phyloP scores from a whole-genome alignment of 1,140 invertebrate species.

The Lanistes nyassanus region DNA sequence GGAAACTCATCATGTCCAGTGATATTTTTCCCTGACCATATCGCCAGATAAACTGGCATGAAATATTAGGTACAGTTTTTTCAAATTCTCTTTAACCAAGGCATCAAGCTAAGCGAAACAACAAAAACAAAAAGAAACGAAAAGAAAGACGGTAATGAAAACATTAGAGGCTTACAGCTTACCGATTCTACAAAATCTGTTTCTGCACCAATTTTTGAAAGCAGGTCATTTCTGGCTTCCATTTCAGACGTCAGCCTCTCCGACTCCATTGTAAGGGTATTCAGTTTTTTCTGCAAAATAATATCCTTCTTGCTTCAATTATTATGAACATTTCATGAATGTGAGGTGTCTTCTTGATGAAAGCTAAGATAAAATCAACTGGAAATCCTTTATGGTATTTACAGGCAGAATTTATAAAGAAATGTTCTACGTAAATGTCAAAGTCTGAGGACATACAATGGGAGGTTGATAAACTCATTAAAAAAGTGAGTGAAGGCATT shows the following conservation, averaged over 20 bases:
- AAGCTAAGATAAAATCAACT: no score
- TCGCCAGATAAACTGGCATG: neutral
- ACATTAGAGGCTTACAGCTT: conserved; percentile 4
- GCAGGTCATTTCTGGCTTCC: conserved; percentile 57
- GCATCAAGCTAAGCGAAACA: neutral
- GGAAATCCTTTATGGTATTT: no score
- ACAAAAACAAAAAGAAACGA: neutral
- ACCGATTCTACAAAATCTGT: conserved; percentile 60
- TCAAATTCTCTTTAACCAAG: neutral
- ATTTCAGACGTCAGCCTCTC: conserved; percentile 62
- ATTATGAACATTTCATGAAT: no score
- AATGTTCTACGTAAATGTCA: no score
- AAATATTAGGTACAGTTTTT: conserved; percentile 14
- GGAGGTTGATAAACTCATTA: no score
- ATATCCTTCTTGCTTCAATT: no score
- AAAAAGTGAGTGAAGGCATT: no score
- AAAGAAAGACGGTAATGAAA: no score
- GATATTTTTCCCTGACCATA: no score
- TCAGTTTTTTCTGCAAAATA: conserved; percentile 61
- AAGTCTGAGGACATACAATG: no score
- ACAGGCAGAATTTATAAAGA: conserved; percentile 1
- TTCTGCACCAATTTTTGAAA: conserved; percentile 60
- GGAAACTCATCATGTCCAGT: no score
- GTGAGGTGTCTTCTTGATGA: no score
- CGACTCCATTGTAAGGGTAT: conserved; percentile 62